A percentile compares a stretch with the other conserved stretches of the same genome.
These are phyloP conservation scores for Berghia stephanieae DNA, from an alignment of 1,140 invertebrate species.

Conservation along the genomic window DNA sequence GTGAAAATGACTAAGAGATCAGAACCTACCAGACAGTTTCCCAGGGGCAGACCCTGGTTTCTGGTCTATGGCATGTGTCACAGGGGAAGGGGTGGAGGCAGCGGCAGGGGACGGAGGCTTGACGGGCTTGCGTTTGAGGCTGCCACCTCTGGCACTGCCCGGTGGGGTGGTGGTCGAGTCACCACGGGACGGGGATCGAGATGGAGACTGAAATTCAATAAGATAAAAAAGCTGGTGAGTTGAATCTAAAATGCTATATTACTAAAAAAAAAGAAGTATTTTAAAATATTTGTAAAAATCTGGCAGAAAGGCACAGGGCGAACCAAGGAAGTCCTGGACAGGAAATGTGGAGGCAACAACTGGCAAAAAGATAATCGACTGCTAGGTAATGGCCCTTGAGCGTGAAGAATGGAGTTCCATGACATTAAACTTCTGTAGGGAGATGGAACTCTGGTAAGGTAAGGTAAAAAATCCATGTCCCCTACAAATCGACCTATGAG, in stretches of 20 bases:
- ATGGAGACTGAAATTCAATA: conserved; percentile 24
- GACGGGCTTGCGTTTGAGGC: conserved; percentile 36
- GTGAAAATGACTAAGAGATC: too few species aligned
- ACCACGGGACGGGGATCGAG: conserved; percentile 35
- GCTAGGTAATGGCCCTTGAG: too few species aligned
- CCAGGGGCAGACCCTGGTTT: conserved; percentile 58
- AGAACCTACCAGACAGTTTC: conserved; percentile 53
- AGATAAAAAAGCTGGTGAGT: neutral
- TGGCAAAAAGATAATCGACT: too few species aligned
- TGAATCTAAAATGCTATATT: neutral
- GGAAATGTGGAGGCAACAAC: too few species aligned
- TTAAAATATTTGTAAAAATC: too few species aligned
- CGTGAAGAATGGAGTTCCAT: too few species aligned
- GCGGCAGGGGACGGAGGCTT: conserved; percentile 34
- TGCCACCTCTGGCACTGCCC: conserved; percentile 29
- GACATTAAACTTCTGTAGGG: too few species aligned
- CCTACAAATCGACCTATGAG: too few species aligned
- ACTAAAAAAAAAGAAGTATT: neutral
- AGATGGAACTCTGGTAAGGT: too few species aligned
- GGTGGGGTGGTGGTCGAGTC: conserved; percentile 35
- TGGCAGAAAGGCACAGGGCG: too few species aligned
- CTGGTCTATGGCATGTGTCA: conserved; percentile 35
- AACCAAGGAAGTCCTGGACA: too few species aligned
- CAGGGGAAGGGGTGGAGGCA: neutral
- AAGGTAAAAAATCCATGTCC: too few species aligned